Conservation (phyloP, 2,113 vertebrate species). For the Lasiurus cinereus region DNA sequence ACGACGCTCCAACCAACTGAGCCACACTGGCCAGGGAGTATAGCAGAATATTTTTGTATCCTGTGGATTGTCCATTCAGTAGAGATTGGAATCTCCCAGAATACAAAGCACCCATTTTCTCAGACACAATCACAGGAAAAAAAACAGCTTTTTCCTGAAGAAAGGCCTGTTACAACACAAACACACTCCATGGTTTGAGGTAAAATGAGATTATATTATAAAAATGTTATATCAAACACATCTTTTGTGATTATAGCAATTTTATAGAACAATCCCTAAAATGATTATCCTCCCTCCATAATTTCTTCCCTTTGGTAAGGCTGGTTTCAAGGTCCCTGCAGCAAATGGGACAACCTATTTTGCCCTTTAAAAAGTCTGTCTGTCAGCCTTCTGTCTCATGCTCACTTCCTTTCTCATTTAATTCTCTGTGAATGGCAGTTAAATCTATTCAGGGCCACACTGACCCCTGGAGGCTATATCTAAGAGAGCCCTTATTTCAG, state of each 20-base stretch:
- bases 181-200: background rate
- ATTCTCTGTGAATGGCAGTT: background rate
- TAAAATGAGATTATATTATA: constrained; percentile 44
- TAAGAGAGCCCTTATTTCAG: background rate
- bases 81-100: background rate
- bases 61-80: background rate
- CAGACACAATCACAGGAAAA: background rate
- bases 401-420: constrained; percentile 24
- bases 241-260: background rate
- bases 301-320: background rate
- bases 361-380: background rate
- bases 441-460: background rate
- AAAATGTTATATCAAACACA: constrained; percentile 7
- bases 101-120: background rate
- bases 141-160: background rate
- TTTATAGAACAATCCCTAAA: constrained; percentile 11
- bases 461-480: background rate
- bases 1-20: no score
- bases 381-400: background rate
- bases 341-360: constrained; percentile 42
- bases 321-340: background rate
- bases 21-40: no score
- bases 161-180: background rate
- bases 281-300: background rate
- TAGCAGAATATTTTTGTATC: background rate